These are phyloP conservation scores for Prionchulus punctatus DNA, from an alignment of 2,888 invertebrate genomes.

Conservation along the genomic window DNA sequence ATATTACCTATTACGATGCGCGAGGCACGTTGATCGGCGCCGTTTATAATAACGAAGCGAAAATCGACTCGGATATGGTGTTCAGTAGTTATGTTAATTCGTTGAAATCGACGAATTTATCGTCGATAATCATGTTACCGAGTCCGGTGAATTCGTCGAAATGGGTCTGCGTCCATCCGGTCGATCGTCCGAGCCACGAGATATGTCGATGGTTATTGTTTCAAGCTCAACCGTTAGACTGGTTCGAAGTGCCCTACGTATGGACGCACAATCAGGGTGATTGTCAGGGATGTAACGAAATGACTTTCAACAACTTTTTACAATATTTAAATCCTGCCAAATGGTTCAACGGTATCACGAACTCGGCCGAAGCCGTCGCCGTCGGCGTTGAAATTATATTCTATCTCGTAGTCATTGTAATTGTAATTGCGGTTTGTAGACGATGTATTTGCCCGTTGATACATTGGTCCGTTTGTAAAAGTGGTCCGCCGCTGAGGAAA, in stretches of 20 bases:
- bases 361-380: constrained; percentile 19
- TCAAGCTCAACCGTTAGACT: constrained; percentile 12
- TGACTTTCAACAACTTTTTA: constrained; percentile 18
- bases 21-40: constrained; percentile 19
- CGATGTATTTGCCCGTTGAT: constrained; percentile 12
- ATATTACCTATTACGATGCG: constrained; percentile 20
- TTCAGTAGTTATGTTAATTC: constrained; percentile 15
- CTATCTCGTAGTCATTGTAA: constrained; percentile 14
- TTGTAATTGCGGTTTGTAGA: constrained; percentile 16
- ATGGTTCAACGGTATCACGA: constrained; percentile 21
- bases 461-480: neutral
- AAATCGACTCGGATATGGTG: constrained; percentile 16
- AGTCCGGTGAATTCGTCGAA: constrained; percentile 16
- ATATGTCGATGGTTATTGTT: constrained; percentile 20
- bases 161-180: constrained; percentile 23
- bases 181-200: constrained; percentile 16
- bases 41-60: constrained; percentile 13
- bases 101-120: no score
- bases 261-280: constrained; percentile 16
- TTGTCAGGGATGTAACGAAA: constrained; percentile 22
- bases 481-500: neutral
- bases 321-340: constrained; percentile 17
- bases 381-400: constrained; percentile 16
- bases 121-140: constrained; percentile 7
- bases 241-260: constrained; percentile 12